A percentile compares a stretch with the other conserved stretches of the same genome.
These are phyloP conservation scores for Pleuronectes platessa DNA, from an alignment of 2,113 vertebrate genomes.

Conservation along the genomic window DNA sequence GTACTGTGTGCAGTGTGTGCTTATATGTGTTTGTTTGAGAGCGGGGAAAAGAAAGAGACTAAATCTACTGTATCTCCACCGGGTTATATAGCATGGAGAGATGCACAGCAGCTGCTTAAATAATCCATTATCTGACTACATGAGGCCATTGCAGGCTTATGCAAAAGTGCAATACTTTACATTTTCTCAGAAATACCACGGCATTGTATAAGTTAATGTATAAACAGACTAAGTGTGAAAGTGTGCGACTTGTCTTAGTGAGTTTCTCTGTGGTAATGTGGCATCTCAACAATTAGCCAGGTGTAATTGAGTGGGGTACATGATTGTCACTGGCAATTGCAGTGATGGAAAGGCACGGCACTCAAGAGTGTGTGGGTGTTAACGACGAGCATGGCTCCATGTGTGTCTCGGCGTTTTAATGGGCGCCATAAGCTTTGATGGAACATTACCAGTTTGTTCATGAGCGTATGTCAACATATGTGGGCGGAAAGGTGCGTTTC, in stretches of 20 bases:
- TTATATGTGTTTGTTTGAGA: conserved; percentile 32
- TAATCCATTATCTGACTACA: conserved; percentile 67
- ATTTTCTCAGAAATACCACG: conserved; percentile 16
- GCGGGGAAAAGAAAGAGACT: conserved; percentile 2
- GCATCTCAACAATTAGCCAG: conserved; percentile 75
- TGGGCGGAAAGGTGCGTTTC: conserved; percentile 78
- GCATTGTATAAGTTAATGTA: background rate
- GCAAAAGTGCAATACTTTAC: conserved; percentile 20
- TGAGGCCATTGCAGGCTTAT: conserved; percentile 24
- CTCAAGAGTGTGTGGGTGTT: conserved; percentile 67
- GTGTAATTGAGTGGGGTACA: conserved; percentile 72
- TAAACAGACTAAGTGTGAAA: background rate
- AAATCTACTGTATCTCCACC: conserved; percentile 51
- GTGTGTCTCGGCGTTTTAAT: conserved; percentile 66
- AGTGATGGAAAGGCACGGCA: conserved; percentile 67
- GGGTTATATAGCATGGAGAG: conserved; percentile 26
- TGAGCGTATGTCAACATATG: conserved; percentile 72
- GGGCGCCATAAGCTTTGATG: conserved; percentile 75
- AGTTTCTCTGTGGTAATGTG: conserved; percentile 46
- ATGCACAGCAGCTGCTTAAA: conserved; percentile 54
- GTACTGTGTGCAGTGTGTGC: conserved; percentile 35
- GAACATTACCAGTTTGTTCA: conserved; percentile 76
- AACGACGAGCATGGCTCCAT: conserved; percentile 42
- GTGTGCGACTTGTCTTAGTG: conserved; percentile 22
- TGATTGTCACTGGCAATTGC: conserved; percentile 66